Evolutionary conservation across 2,797 vertebrate species (phyloP), one percentile per base, ranked within the genome.

Genomic region (Glossophaga mutica): DNA sequence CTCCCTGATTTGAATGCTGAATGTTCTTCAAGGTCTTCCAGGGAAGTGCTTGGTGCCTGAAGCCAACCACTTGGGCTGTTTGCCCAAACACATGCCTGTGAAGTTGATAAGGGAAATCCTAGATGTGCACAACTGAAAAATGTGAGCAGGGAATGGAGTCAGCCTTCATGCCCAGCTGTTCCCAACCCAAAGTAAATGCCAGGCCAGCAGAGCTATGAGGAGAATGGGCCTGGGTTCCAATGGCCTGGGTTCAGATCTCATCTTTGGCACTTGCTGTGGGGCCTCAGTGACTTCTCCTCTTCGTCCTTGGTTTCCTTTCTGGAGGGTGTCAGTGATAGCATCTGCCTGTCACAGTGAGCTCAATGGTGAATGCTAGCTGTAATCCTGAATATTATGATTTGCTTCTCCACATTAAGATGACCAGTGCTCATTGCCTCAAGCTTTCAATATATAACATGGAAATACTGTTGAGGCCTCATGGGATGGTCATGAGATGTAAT

Each of bases 311-410:
- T 70, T 68, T 71, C 67, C 50, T 78, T 78, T 73, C 39, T 21
- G 6, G 78, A 73, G 1, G 9, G 18, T 65, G 68, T 94, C 15
- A 6, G 16, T 44, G 67, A 42, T 19, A 11, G 46, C 26, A 21
- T 76, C 67, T 22, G 42, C 57, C 44, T 39, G 71, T 59, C 3
- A 16, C 15, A 4, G 14, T 11, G 44, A 59, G 0, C 14, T 4
- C 5, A 2, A 0, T 24, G 74, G 29, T 9, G 44, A 55, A n/a
- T 0, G 5, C 42, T 18, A 6, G 3, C 44, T 9, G 21, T 9
- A 3, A 48, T 46, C 59, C 29, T 42, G 85, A 48, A 19, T 62
- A 9, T 65, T 11, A 2, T 21, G 24, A 10, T 18, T 77, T 48
- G 11, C n/a, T 70, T 65, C 22, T 82, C 18, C 14, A 22, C 15